A percentile compares a stretch with the other conserved stretches of the same genome.
Evolutionary conservation across 2,888 invertebrate genomes (phyloP).

Genomic region (Drosophila crucigera): DNA sequence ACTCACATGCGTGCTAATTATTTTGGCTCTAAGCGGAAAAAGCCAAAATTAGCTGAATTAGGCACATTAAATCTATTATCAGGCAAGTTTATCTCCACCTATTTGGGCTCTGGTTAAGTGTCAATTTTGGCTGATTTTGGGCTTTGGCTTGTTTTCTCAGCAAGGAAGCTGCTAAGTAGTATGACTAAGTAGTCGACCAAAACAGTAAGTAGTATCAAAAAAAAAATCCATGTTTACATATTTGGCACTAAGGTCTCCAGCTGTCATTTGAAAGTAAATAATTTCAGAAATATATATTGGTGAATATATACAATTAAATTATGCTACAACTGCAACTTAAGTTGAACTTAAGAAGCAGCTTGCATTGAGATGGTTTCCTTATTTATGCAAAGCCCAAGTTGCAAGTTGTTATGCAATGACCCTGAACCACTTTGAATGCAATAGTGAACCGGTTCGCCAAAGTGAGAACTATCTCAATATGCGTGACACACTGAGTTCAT

Average conservation of each 20-base stretch:
- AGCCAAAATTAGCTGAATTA: slow-evolving; percentile 61
- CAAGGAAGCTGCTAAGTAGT: not conserved
- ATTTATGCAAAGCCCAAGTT: not conserved
- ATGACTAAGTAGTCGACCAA: not conserved
- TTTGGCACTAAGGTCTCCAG: not conserved
- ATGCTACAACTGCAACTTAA: too few relatives aligned
- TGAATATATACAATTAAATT: too few relatives aligned
- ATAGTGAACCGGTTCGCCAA: slow-evolving; percentile 1
- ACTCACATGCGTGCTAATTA: slow-evolving; percentile 63
- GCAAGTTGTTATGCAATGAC: not conserved
- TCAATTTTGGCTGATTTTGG: slow-evolving; percentile 40
- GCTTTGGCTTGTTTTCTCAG: slow-evolving; percentile 8
- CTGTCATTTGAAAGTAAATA: too few relatives aligned
- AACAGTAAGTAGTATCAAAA: slow-evolving; percentile 4
- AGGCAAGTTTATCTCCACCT: slow-evolving; percentile 55
- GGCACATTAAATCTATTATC: slow-evolving; percentile 65
- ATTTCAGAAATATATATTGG: too few relatives aligned
- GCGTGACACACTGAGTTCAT: not conserved
- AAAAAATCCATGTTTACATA: slow-evolving; percentile 39
- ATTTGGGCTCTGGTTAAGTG: slow-evolving; percentile 49
- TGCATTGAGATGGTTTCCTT: not conserved
- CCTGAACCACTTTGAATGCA: not conserved
- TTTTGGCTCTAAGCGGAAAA: slow-evolving; percentile 39
- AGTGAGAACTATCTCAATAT: not conserved
- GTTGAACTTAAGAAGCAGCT: not conserved